These are phyloP conservation scores for Oxyruncus cristatus DNA, from an alignment of 2,113 vertebrate species.

Conservation along the genomic window DNA sequence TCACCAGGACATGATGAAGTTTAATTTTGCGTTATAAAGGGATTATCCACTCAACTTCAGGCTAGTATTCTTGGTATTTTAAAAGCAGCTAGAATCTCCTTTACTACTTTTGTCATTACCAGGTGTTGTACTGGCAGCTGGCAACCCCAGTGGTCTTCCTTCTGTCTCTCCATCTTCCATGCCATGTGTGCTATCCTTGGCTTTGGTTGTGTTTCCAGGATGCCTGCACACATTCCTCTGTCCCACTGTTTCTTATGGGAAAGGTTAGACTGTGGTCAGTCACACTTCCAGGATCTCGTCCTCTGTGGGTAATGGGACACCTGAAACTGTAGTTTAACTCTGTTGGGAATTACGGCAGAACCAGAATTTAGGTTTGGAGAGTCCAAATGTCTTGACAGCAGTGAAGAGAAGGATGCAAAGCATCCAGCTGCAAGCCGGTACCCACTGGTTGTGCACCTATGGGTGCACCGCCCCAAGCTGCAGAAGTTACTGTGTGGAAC, in stretches of 20 bases:
- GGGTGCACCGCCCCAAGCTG: background rate
- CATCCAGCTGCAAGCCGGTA: background rate
- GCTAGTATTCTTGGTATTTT: background rate
- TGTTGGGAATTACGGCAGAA: background rate
- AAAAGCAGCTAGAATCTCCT: background rate
- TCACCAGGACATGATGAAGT: background rate
- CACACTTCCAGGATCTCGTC: background rate
- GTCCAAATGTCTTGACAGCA: background rate
- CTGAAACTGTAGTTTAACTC: background rate
- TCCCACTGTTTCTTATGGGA: background rate
- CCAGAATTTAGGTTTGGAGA: background rate
- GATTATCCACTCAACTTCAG: background rate
- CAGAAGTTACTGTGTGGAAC: background rate
- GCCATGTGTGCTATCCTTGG: accelerated
- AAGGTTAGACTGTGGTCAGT: background rate
- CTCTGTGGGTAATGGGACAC: background rate
- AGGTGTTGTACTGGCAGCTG: background rate
- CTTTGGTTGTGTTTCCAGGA: background rate
- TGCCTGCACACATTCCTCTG: background rate
- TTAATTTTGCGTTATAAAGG: background rate
- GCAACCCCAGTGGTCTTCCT: background rate
- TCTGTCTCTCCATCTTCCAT: background rate
- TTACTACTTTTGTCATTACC: background rate
- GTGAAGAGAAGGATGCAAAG: background rate
- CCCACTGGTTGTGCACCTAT: accelerated